Percentiles rank a stretch among this genome's conserved stretches.
Evolutionary conservation across 2,113 vertebrate species (phyloP).

Genomic region (Gasterosteus aculeatus): DNA sequence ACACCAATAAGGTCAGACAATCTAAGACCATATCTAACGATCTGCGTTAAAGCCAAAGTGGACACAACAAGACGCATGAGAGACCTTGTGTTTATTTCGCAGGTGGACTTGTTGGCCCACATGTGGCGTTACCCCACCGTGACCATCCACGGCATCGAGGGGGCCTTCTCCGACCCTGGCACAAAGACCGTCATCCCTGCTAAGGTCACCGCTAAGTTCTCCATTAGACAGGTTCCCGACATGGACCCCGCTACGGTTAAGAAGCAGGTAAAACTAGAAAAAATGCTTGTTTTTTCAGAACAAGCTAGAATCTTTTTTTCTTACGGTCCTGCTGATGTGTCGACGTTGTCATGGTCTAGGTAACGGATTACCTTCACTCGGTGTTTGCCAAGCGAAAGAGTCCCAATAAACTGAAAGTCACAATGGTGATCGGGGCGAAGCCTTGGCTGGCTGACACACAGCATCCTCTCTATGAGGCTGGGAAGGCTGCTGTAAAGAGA

Average conservation of each 20-base stretch:
- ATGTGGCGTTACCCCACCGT: constrained; percentile 90
- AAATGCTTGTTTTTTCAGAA: neutral
- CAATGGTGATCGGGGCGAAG: constrained; percentile 83
- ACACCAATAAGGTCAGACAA: constrained; percentile 85
- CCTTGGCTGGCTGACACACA: constrained; percentile 85
- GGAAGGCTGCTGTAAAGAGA: constrained; percentile 84
- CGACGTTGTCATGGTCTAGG: constrained; percentile 60
- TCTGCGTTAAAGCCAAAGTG: neutral
- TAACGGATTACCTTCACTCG: constrained; percentile 83
- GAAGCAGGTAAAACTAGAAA: constrained; percentile 81
- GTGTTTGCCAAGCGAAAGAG: constrained; percentile 88
- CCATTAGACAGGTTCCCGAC: constrained; percentile 89
- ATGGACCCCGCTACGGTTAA: constrained; percentile 86
- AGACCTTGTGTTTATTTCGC: neutral
- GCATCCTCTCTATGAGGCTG: constrained; percentile 84
- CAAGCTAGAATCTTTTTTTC: neutral
- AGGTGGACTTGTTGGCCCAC: constrained; percentile 91
- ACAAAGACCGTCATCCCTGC: constrained; percentile 92
- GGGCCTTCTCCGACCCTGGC: constrained; percentile 86
- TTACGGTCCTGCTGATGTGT: neutral
- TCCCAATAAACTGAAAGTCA: constrained; percentile 87
- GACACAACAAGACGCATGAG: neutral
- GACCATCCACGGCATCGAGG: constrained; percentile 91
- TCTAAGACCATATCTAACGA: neutral
- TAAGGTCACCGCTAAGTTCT: constrained; percentile 91